Base-by-base conservation (phyloP, 2,113 vertebrate species). In the Muntiacus reevesi region DNA sequence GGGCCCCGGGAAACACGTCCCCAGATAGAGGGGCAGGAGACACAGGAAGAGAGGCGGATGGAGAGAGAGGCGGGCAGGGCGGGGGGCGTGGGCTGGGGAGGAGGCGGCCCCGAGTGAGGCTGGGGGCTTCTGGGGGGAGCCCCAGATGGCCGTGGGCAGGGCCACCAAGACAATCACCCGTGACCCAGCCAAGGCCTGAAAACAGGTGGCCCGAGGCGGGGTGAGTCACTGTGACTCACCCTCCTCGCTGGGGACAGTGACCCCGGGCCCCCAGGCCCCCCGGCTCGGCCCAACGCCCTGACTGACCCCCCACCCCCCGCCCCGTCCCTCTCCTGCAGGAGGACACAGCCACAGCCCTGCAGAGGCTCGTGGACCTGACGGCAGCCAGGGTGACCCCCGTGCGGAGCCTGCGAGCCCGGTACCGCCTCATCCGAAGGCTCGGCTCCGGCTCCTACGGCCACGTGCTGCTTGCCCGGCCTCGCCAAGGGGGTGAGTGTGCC, bases 381-480 rank as follows among this genome's bases (percentile, higher is more conserved):
- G 99, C 99, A 2, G 97, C 98, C 95, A 98, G 98, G 91, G 97
- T 99, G 98, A 97, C 98, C 7, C 98, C 87, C 0, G 97, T 99
- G 93, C 99, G 99, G 96, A 98, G 98, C 11, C 96, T 99, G n/a
- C 98, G 99, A 0, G 98, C 99, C 60, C 99, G 98, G 97, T 99
- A 99, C 60, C 96, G 97, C 21, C 98, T 99, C 96, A 87, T 99
- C 94, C 99, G 99, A 93, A 99, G 99, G 85, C 98, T 99, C 47
- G 99, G 99, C 83, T 99, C 99, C 0, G 99, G 99, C 50, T 99
- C 99, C 19, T 99, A 99, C 0, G 99, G 99, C 74, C 99, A 99
- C 0, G 99, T 99, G 97, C 99, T 99, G 98, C 98, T 99, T 27
- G 99, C 99, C 0, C 98, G 99, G 60, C 99, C 99, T 98, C 99